A percentile compares a stretch with the other conserved stretches of the same genome.
phyloP scores from a whole-genome alignment of 2,888 invertebrate genomes.

The Eristalis intricaria region DNA sequence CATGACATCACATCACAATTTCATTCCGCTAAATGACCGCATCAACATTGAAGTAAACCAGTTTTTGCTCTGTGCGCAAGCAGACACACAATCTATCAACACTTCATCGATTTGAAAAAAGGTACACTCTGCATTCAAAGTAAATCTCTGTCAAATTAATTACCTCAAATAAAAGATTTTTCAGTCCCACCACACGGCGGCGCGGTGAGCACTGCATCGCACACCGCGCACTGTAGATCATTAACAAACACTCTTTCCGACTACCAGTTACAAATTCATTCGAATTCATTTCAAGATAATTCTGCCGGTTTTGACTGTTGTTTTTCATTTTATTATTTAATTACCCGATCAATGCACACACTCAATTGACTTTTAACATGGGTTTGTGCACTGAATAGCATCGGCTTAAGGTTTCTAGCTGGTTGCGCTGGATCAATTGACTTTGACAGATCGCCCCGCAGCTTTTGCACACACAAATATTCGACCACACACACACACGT shows the following conservation, averaged over 20 bases:
- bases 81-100: constrained; percentile 53
- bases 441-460: constrained; percentile 55
- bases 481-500: constrained; percentile 11
- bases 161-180: constrained; percentile 52
- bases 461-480: constrained; percentile 44
- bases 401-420: background rate
- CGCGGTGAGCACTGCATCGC: background rate
- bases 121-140: constrained; percentile 18
- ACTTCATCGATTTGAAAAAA: constrained; percentile 58
- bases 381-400: constrained; percentile 40
- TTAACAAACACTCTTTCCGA: constrained; percentile 53
- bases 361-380: constrained; percentile 65
- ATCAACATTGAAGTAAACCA: constrained; percentile 36
- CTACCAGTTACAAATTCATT: constrained; percentile 66
- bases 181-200: background rate
- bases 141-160: constrained; percentile 69
- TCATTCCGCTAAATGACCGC: constrained; percentile 22
- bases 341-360: constrained; percentile 68
- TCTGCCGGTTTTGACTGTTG: constrained; percentile 23
- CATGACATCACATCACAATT: constrained; percentile 30
- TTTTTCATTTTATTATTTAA: constrained; percentile 59
- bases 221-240: constrained; percentile 36
- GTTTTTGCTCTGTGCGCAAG: constrained; percentile 23
- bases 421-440: constrained; percentile 39
- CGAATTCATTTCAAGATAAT: constrained; percentile 54